Percentiles rank a stretch among this genome's conserved stretches.
phyloP scores from a whole-genome alignment of 2,113 vertebrate genomes.

The Corythornis vintsioides region DNA sequence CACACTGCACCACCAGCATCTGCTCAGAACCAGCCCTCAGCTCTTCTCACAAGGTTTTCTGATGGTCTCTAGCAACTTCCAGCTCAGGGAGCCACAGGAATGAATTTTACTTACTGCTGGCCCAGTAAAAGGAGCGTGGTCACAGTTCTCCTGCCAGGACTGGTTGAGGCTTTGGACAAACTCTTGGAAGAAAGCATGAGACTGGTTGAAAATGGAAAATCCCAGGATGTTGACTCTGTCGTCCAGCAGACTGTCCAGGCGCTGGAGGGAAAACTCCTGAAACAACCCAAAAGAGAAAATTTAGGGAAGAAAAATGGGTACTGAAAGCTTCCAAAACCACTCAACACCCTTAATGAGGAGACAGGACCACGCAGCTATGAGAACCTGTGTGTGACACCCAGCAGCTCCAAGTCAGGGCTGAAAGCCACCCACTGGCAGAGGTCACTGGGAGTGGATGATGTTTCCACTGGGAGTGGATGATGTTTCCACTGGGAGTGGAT shows the following conservation, averaged over 20 bases:
- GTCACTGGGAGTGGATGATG: background rate
- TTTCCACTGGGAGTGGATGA: background rate
- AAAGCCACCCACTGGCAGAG: background rate
- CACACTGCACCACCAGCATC: background rate
- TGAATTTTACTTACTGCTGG: slow-evolving; percentile 84
- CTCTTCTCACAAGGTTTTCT: background rate
- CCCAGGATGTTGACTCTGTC: slow-evolving; percentile 93
- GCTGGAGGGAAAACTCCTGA: slow-evolving; percentile 93
- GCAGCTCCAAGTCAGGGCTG: background rate
- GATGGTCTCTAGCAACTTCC: accelerated
- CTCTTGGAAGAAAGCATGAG: slow-evolving; percentile 94
- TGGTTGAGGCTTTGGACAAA: slow-evolving; percentile 95
- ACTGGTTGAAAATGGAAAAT: slow-evolving; percentile 97
- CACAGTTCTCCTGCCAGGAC: slow-evolving; percentile 99
- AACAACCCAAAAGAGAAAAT: background rate
- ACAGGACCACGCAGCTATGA: accelerated
- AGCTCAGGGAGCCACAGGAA: background rate
- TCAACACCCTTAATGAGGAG: background rate
- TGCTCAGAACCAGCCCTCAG: background rate
- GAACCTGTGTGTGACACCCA: background rate
- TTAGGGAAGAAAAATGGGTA: slow-evolving; percentile 17
- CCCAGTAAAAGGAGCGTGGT: slow-evolving; percentile 92
- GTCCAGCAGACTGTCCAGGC: slow-evolving; percentile 85
- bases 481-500: background rate
- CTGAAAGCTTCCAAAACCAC: background rate